A percentile compares a stretch with the other conserved stretches of the same genome.
Evolutionary conservation across 2,888 invertebrate species (phyloP).

Genomic region (Stenolophus ochropezus): DNA sequence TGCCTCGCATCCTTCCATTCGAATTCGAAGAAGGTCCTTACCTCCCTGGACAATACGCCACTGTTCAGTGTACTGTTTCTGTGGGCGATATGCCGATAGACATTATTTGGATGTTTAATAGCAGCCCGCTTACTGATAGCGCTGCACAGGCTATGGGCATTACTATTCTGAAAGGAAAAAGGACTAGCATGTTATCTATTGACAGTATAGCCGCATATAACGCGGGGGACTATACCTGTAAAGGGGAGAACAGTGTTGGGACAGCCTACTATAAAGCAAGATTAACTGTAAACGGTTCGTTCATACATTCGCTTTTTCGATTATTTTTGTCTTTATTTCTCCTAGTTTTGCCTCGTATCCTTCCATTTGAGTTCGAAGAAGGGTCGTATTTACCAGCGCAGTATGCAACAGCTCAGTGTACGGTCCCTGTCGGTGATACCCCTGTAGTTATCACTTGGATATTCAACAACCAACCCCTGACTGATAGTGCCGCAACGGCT

Average conservation of each 20-base stretch:
- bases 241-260: slow-evolving; percentile 82
- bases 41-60: slow-evolving; percentile 76
- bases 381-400: slow-evolving; percentile 77
- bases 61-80: slow-evolving; percentile 77
- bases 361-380: slow-evolving; percentile 79
- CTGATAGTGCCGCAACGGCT: slow-evolving; percentile 74
- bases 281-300: slow-evolving; percentile 82
- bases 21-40: slow-evolving; percentile 78
- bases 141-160: slow-evolving; percentile 62
- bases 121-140: slow-evolving; percentile 67
- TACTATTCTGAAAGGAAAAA: slow-evolving; percentile 63
- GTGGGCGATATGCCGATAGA: slow-evolving; percentile 78
- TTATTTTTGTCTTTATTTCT: slow-evolving; percentile 13
- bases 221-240: slow-evolving; percentile 83
- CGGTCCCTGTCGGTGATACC: slow-evolving; percentile 78
- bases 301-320: background rate
- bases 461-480: slow-evolving; percentile 72
- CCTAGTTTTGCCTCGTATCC: slow-evolving; percentile 77
- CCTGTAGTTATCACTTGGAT: slow-evolving; percentile 77
- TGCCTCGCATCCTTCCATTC: slow-evolving; percentile 79
- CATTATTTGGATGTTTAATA: slow-evolving; percentile 78
- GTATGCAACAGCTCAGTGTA: slow-evolving; percentile 77
- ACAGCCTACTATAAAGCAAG: slow-evolving; percentile 80
- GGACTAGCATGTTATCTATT: slow-evolving; percentile 76
- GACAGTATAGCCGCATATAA: slow-evolving; percentile 65